phyloP scores from a whole-genome alignment of 2,888 invertebrate genomes.

The Agrochola circellaris region DNA sequence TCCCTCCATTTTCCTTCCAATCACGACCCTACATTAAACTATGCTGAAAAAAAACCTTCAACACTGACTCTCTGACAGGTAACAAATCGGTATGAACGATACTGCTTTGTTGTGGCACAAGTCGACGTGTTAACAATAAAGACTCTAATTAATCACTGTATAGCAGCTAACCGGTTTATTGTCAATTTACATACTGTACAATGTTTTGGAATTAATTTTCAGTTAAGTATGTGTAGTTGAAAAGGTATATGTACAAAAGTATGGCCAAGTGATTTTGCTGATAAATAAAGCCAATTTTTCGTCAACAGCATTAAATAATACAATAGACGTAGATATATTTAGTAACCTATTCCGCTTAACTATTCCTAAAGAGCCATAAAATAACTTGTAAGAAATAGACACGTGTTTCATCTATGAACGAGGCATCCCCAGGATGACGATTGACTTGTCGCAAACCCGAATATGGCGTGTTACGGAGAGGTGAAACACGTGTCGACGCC shows the following conservation, averaged over 20 bases:
- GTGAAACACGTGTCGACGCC: too few relatives aligned
- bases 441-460: too few relatives aligned
- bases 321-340: too few relatives aligned
- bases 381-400: too few relatives aligned
- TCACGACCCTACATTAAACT: slow-evolving; percentile 68
- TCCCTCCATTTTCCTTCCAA: slow-evolving; percentile 38
- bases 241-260: background rate
- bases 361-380: too few relatives aligned
- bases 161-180: slow-evolving; percentile 26
- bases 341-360: too few relatives aligned
- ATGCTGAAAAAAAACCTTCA: slow-evolving; percentile 63
- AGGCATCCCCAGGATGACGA: too few relatives aligned
- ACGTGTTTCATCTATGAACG: too few relatives aligned
- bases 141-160: slow-evolving; percentile 78
- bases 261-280: background rate
- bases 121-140: slow-evolving; percentile 77
- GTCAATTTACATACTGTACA: slow-evolving; percentile 46
- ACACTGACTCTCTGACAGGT: slow-evolving; percentile 54
- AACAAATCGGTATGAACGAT: slow-evolving; percentile 76
- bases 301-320: too few relatives aligned
- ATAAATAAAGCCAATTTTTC: too few relatives aligned
- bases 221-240: slow-evolving; percentile 11
- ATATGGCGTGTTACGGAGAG: too few relatives aligned
- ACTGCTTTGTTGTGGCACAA: slow-evolving; percentile 74
- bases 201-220: slow-evolving; percentile 44